Percentiles rank a stretch among this genome's conserved stretches.
phyloP scores from a whole-genome alignment of 2,888 invertebrate genomes.

The Drosophila anomelani region DNA sequence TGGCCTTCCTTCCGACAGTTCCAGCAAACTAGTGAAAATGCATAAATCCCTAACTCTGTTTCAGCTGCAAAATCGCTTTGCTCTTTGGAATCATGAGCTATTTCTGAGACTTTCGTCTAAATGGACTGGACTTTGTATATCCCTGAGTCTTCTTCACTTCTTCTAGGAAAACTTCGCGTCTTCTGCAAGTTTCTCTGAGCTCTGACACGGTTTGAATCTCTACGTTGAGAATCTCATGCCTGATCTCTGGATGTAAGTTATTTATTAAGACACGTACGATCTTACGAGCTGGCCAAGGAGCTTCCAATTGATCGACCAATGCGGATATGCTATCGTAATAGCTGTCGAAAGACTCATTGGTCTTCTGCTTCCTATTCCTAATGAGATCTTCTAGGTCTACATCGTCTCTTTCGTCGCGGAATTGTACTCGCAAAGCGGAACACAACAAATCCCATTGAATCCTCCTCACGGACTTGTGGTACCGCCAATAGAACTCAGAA shows the following conservation, averaged over 20 bases:
- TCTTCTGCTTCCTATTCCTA: background rate
- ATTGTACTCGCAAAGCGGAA: background rate
- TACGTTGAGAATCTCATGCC: background rate
- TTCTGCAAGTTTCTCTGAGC: background rate
- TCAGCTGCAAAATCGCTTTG: no score
- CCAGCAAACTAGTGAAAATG: no score
- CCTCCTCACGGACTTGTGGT: background rate
- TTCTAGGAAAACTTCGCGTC: background rate
- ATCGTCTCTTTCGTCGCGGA: background rate
- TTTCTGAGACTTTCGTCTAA: background rate
- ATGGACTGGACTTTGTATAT: background rate
- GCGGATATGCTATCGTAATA: background rate
- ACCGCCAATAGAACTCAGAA: background rate
- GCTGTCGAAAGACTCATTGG: constrained; percentile 1
- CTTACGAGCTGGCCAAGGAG: background rate
- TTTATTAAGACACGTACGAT: background rate
- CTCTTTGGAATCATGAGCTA: background rate
- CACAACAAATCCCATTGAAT: background rate
- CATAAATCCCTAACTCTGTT: no score
- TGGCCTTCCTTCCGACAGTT: no score
- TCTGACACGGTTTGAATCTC: background rate
- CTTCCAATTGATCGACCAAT: background rate
- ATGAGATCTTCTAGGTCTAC: background rate
- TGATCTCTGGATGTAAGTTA: background rate
- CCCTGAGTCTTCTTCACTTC: background rate